Conservation (phyloP, 1,140 invertebrate species). For the Drosophila punjabiensis region DNA sequence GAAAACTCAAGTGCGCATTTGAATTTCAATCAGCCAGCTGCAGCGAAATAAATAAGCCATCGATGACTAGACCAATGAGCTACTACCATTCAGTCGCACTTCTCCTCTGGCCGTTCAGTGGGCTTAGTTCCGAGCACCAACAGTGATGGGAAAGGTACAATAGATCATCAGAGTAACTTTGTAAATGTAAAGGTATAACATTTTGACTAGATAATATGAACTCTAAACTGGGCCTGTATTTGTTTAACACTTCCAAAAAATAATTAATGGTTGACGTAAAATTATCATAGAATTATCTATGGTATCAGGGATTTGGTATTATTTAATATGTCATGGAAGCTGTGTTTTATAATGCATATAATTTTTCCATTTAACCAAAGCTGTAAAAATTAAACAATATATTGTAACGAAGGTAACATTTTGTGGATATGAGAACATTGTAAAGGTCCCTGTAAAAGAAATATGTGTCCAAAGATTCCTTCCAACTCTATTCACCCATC, state of each 20-base stretch:
- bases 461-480: not conserved
- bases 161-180: not conserved
- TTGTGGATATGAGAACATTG: too few species aligned
- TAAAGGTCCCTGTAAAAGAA: not conserved
- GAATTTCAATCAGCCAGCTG: slow-evolving; percentile 73
- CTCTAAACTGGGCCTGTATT: too few species aligned
- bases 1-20: slow-evolving; percentile 64
- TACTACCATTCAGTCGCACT: slow-evolving; percentile 26
- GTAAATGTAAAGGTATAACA: not conserved
- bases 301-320: too few species aligned
- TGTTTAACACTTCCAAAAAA: too few species aligned
- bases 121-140: not conserved
- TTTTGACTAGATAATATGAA: too few species aligned
- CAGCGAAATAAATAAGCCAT: slow-evolving; percentile 70
- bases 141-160: slow-evolving; percentile 3
- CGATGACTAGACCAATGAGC: slow-evolving; percentile 37
- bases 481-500: slow-evolving; percentile 16
- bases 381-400: too few species aligned
- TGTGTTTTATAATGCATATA: too few species aligned
- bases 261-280: too few species aligned
- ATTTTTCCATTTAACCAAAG: too few species aligned
- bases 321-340: too few species aligned
- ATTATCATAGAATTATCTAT: too few species aligned
- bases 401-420: too few species aligned
- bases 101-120: not conserved